Evolutionary conservation across 2,797 vertebrate genomes (phyloP).

Genomic region (Gallirallus australis): DNA sequence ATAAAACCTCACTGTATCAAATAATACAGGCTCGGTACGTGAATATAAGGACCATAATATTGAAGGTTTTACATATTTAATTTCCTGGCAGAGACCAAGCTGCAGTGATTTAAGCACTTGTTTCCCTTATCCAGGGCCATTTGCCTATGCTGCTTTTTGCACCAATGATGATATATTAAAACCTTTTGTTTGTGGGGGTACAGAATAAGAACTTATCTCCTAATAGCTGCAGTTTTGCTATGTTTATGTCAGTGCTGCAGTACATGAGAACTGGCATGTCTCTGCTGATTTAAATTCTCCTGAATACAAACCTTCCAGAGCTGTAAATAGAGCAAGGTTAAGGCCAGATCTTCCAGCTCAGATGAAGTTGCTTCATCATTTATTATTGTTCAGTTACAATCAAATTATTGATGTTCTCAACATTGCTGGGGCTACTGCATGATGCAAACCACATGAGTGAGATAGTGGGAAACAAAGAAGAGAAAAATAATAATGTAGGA

Average conservation of each 20-base stretch:
- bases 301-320: constrained; percentile 15
- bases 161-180: constrained; percentile 60
- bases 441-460: constrained; percentile 28
- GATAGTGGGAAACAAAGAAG: constrained; percentile 39
- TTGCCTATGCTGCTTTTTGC: constrained; percentile 53
- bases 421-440: background rate
- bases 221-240: constrained; percentile 59
- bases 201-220: constrained; percentile 71
- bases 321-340: constrained; percentile 56
- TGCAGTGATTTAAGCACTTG: constrained; percentile 53
- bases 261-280: background rate
- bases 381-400: constrained; percentile 45
- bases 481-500: constrained; percentile 14
- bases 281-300: constrained; percentile 53
- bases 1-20: constrained; percentile 29
- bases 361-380: constrained; percentile 27
- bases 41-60: constrained; percentile 33
- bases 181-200: constrained; percentile 50
- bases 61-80: constrained; percentile 61
- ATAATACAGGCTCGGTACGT: constrained; percentile 19
- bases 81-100: constrained; percentile 51
- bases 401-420: constrained; percentile 61
- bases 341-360: constrained; percentile 50
- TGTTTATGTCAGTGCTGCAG: constrained; percentile 30
- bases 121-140: constrained; percentile 37